Evolutionary conservation across 2,797 vertebrate species (phyloP), one percentile per base, ranked within the genome.

Genomic region (Discoglossus pictus): DNA sequence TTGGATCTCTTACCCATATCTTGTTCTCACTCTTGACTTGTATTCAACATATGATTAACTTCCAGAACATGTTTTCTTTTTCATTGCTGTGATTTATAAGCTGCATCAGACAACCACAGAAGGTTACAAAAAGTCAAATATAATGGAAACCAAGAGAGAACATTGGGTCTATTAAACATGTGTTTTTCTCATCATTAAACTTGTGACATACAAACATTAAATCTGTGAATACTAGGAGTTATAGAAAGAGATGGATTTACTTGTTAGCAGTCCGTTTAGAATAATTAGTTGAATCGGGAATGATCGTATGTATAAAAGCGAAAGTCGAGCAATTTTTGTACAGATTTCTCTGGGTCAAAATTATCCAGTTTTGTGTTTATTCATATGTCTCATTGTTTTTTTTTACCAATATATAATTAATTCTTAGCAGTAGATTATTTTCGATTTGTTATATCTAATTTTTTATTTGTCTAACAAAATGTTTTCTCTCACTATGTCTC

Each of bases 21-120:
- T 56, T 56, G 2, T 51, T 42, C 16, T 21, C 52, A 1, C 52
- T 42, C 36, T 56, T 40, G 53, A 24, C 47, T 27, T 23, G n/a
- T 53, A 46, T 68, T 61, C 46, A 54, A 53, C 56, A 44, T 47
- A 40, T 67, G 54, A 67, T 67, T 59, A 67, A 59, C 54, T 48
- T 55, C 44, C 51, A 9, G 39, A 68, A 52, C 46, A 60, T 31
- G 16, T 25, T 39, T 58, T 59, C 42, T 25, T 59, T 34, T 53
- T n/a, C 43, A 34, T 17, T 5, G 21, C 53, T 7, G 4, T 39
- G 24, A 13, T 15, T 51, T 17, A 11, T 34, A 24, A 20, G 54
- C 65, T 38, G 52, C 55, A 69, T 61, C 66, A 55, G 36, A 27
- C 35, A 40, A 36, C 39, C 27, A 54, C 55, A 43, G 21, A 62